phyloP scores from a whole-genome alignment of 35 echinoderm and acorn worm genomes.

The Strongylocentrotus purpuratus region DNA sequence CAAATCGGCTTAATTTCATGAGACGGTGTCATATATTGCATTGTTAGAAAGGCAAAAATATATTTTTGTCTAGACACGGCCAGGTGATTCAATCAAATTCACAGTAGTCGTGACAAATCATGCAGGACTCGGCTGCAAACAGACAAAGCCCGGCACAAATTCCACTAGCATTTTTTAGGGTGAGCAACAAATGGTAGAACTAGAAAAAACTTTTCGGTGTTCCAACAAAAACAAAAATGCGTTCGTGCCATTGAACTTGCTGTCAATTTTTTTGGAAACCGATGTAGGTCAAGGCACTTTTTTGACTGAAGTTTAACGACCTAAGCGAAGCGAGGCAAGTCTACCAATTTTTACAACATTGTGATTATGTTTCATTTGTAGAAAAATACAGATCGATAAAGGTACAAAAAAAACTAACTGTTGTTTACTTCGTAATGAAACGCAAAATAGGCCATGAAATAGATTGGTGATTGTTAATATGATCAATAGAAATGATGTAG shows the following conservation, averaged over 20 bases:
- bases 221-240: background rate
- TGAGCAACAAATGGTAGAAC: too few relatives aligned
- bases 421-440: background rate
- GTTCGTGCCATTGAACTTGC: background rate
- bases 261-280: background rate
- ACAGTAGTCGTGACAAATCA: background rate
- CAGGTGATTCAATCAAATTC: background rate
- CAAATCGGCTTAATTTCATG: too few relatives aligned
- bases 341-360: background rate
- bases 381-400: background rate
- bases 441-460: background rate
- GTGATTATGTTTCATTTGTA: background rate
- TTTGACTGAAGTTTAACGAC: background rate
- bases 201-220: too few relatives aligned
- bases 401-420: background rate
- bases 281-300: background rate
- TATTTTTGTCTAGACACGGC: background rate
- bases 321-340: background rate
- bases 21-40: too few relatives aligned
- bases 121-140: background rate
- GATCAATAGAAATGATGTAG: background rate
- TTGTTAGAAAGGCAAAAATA: background rate
- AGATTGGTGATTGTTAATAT: background rate
- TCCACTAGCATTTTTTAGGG: background rate
- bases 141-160: background rate